phyloP scores from a whole-genome alignment of 2,888 invertebrate species.

The Ornithoptera priamus region DNA sequence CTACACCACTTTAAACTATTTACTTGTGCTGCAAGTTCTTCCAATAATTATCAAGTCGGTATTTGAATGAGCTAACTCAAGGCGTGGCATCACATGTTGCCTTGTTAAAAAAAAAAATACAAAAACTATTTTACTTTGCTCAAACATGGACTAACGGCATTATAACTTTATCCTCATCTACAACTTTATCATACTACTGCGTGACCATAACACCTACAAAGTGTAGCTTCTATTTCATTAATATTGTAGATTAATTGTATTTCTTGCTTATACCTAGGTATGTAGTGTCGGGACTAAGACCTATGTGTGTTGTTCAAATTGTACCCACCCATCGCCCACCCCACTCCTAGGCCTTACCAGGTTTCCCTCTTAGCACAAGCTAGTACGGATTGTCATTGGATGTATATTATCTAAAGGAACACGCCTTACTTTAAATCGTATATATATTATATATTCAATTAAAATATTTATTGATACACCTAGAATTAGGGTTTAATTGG shows the following conservation, averaged over 20 bases:
- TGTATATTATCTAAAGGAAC: constrained; percentile 1
- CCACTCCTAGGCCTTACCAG: constrained; percentile 5
- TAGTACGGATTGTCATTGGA: constrained; percentile 3
- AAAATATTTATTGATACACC: not conserved
- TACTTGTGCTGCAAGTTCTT: too few relatives aligned
- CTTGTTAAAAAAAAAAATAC: too few relatives aligned
- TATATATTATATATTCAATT: not conserved
- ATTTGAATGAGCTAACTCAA: too few relatives aligned
- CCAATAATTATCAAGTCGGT: too few relatives aligned
- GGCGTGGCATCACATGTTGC: too few relatives aligned
- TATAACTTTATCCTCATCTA: too few relatives aligned
- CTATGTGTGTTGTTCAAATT: not conserved
- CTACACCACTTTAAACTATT: too few relatives aligned
- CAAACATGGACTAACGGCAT: too few relatives aligned
- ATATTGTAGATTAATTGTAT: not conserved
- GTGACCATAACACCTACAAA: constrained; percentile 28
- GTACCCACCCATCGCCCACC: not conserved
- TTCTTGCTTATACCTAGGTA: not conserved
- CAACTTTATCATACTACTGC: not conserved
- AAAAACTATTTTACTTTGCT: too few relatives aligned
- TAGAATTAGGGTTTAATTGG: too few relatives aligned
- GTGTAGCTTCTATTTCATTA: not conserved
- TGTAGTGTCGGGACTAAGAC: not conserved
- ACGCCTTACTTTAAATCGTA: not conserved
- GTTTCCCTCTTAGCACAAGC: constrained; percentile 8